A percentile compares a stretch with the other conserved stretches of the same genome.
These are phyloP conservation scores for Pollachius pollachius DNA, from an alignment of 2,113 vertebrate genomes.

Conservation along the genomic window DNA sequence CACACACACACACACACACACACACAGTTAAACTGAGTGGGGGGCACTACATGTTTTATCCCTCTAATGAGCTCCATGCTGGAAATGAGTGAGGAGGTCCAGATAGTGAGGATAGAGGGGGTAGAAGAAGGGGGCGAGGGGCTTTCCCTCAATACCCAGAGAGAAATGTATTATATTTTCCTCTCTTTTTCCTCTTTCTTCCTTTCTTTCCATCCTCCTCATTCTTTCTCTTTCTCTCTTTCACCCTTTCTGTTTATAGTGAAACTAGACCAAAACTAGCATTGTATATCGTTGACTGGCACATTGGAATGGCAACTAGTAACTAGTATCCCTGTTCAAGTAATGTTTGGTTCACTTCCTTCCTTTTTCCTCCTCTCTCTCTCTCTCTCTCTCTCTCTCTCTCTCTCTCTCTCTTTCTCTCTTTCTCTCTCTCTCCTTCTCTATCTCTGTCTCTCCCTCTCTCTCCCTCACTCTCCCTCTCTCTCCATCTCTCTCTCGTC, in stretches of 20 bases:
- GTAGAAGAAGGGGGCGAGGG: slow-evolving; percentile 13
- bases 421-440: neutral
- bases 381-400: neutral
- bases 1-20: slow-evolving; percentile 4
- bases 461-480: slow-evolving; percentile 23
- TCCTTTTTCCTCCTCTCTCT: neutral
- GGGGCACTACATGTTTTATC: slow-evolving; percentile 26
- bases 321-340: slow-evolving; percentile 26
- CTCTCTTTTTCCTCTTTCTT: neutral
- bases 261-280: neutral
- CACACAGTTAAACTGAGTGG: slow-evolving; percentile 32
- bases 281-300: neutral
- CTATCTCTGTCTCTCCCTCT: neutral
- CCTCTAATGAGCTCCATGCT: slow-evolving; percentile 50
- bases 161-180: neutral
- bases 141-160: neutral
- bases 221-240: neutral
- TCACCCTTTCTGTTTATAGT: neutral
- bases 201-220: slow-evolving; percentile 5
- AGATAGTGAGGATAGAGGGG: neutral
- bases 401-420: slow-evolving; percentile 19
- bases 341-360: slow-evolving; percentile 16
- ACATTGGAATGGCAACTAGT: neutral
- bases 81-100: slow-evolving; percentile 44
- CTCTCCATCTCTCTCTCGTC: slow-evolving; percentile 45